Evolutionary conservation across 2,797 vertebrate genomes (phyloP).

Genomic region (Jordanella pulchra): DNA sequence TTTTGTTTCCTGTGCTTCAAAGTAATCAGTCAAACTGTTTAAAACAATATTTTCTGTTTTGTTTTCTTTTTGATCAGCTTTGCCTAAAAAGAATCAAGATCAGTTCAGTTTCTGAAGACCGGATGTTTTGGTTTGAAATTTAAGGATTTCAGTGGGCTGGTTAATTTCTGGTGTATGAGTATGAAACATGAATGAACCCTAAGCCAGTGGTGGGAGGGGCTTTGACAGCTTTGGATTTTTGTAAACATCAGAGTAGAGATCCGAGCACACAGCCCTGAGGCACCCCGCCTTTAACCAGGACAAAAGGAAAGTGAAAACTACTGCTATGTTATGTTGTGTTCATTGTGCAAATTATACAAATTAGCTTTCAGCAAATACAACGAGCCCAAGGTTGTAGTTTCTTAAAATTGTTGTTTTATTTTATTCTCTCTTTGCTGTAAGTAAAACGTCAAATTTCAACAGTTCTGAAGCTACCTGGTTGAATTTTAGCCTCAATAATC

Average conservation of each 20-base stretch:
- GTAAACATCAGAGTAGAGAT: not conserved
- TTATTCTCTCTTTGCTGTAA: not conserved
- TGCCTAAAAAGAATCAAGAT: too few relatives aligned
- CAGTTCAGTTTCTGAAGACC: too few relatives aligned
- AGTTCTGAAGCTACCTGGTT: not conserved
- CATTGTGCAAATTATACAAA: not conserved
- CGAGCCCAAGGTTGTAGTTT: not conserved
- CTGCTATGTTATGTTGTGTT: not conserved
- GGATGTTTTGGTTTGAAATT: too few relatives aligned
- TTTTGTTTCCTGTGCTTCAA: not conserved
- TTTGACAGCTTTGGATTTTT: too few relatives aligned
- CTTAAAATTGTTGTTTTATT: not conserved
- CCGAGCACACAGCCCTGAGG: not conserved
- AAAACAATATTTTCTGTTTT: not conserved
- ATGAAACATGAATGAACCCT: not conserved
- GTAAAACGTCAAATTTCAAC: not conserved
- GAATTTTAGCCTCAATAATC: not conserved
- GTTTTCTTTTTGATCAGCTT: not conserved
- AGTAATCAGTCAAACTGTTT: not conserved
- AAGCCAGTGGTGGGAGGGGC: not conserved
- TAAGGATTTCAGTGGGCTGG: not conserved
- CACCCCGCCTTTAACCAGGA: not conserved
- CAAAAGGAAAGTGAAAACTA: not conserved
- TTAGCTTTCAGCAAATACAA: not conserved
- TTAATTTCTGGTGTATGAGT: not conserved